Evolutionary conservation across 2,888 invertebrate genomes (phyloP).

Genomic region (Trissolcus brochymenae): DNA sequence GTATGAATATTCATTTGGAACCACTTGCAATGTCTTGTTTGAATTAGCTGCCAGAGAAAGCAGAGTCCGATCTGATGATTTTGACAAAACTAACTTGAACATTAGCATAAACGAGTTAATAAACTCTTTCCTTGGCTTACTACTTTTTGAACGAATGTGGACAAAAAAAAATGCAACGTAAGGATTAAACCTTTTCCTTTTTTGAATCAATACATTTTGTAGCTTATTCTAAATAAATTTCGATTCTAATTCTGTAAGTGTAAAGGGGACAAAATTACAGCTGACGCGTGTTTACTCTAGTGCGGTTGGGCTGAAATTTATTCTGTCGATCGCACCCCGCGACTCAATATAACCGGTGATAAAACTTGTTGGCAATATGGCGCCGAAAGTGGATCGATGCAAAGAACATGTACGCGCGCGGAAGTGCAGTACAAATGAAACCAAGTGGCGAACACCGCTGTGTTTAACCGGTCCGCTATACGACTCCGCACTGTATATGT

Average conservation of each 20-base stretch:
- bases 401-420: slow-evolving; percentile 55
- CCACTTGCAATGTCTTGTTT: slow-evolving; percentile 7
- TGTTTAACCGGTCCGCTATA: slow-evolving; percentile 45
- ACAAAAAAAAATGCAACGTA: too few relatives aligned
- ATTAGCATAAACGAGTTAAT: slow-evolving; percentile 6
- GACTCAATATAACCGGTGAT: slow-evolving; percentile 47
- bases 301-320: slow-evolving; percentile 40
- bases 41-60: not conserved
- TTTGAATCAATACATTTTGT: too few relatives aligned
- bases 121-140: not conserved
- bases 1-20: slow-evolving; percentile 9
- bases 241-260: slow-evolving; percentile 9
- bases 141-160: too few relatives aligned
- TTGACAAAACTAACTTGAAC: not conserved
- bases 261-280: slow-evolving; percentile 33
- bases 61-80: not conserved
- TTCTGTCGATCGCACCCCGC: slow-evolving; percentile 33
- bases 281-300: slow-evolving; percentile 15
- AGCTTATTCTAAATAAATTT: not conserved
- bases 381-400: slow-evolving; percentile 52
- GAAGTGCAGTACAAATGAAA: slow-evolving; percentile 56
- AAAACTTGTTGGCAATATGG: slow-evolving; percentile 54
- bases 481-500: slow-evolving; percentile 2
- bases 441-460: slow-evolving; percentile 43
- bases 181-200: too few relatives aligned